Base-by-base conservation (phyloP, 2,113 vertebrate genomes). In the Perca flavescens region DNA sequence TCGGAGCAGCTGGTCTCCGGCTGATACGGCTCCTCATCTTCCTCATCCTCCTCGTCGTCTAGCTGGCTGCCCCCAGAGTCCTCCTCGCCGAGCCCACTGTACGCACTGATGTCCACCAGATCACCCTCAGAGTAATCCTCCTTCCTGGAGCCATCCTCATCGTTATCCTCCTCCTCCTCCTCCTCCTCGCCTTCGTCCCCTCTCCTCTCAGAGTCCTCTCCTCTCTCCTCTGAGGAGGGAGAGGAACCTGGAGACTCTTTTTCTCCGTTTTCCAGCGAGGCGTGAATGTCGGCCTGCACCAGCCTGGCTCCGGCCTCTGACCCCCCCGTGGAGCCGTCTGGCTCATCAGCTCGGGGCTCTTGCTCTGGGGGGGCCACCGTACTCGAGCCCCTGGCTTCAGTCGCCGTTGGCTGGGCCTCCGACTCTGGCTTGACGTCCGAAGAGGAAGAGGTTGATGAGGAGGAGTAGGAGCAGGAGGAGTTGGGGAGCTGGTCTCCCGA, bases 51-150 rank as follows among this genome's bases (percentile, higher is more conserved):
- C 21, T 99, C 98, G 43, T 99, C 98, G 21, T 99, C 98, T 89
- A 99, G 96, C 91, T 98, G 97, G 73, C 98, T 99, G 46, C 97
- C 98, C 82, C 96, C 98, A 1, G 98, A 99, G 92, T 99, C 98
- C 88, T 94, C 93, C 84, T 99, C 98, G 85, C 97, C 98, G 0
- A 98, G 94, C 85, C 98, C 98, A 0, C 98, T 99, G 95, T 99
- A 99, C 17, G 98, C 98, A 85, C 98, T 99, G 94, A 99, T 96
- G 88, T 99, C 98, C 93, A 99, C 96, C 89, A 98, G 94, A 79
- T 99, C 98, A 1, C 96, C 98, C 94, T 99, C 98, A 0, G 98
- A 99, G 93, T 97, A 97, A 89, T 99, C 98, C 93, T 99, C 98
- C 94, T 95, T 97, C 84, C 96, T 97, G 15, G 95, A 96, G 83